Base-by-base conservation (phyloP, 2,113 vertebrate genomes). In the Phrynocephalus versicolor region DNA sequence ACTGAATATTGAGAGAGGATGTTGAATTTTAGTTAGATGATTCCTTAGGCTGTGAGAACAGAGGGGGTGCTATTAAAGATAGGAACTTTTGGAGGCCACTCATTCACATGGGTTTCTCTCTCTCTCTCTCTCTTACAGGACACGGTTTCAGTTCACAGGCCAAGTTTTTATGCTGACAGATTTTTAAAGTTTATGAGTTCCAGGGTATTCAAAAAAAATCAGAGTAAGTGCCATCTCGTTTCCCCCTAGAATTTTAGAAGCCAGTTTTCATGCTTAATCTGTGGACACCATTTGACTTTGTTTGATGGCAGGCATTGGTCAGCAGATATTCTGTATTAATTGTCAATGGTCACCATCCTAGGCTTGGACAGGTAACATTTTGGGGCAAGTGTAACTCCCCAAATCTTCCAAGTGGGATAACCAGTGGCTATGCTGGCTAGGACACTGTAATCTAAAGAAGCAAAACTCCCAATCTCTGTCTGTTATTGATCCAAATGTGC, bases 181-280 rank as follows among this genome's bases (percentile, higher is more conserved):
- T 99, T 99, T 97, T 97, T 99, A 73, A 99, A 98, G 94, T 99
- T 99, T 95, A 99, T 99, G 99, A 99, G 97, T 95, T 96, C 97
- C 70, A 96, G 96, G 85, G 98, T 99, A 92, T 99, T 99, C 96
- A 98, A 98, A 95, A 99, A 99, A 96, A 96, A 96, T 92, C 98
- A 98, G 86, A 96, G 99, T 99, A 97, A 97, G 97, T 95, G 33
- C 39, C 6, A 86, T 78, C 30, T 65, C 25, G 55, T 72, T 35
- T 80, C 70, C 69, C 69, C 19, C 25, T 37, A 84, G 45, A 10
- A 51, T 19, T 27, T 79, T 51, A 62, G 23, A 15, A 41, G 69
- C 37, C 27, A 62, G n/a, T 27, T 9, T 74, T 81, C 23, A 30
- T 14, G 10, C 69, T 57, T 84, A 58, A 39, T 14, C 25, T 30